These are phyloP conservation scores for Mustela erminea DNA, from an alignment of 2,797 vertebrate genomes.

Conservation along the genomic window DNA sequence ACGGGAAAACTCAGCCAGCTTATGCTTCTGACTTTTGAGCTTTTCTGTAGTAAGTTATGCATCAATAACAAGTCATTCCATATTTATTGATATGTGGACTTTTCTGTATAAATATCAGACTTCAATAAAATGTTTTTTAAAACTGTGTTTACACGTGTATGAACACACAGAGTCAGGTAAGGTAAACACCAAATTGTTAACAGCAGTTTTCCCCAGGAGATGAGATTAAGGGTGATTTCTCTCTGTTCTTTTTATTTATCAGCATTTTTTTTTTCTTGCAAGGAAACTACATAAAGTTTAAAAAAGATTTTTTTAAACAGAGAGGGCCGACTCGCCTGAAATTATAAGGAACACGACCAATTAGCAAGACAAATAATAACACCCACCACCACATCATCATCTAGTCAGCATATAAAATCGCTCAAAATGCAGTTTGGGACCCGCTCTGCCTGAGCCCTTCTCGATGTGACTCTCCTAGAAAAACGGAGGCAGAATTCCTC, in stretches of 20 bases:
- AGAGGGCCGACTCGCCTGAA: not conserved
- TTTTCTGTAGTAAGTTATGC: not conserved
- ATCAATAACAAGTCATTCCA: not conserved
- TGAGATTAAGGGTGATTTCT: not conserved
- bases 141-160: not conserved
- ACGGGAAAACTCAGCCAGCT: not conserved
- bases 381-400: not conserved
- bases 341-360: slow-evolving; percentile 12
- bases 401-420: not conserved
- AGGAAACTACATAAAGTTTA: not conserved
- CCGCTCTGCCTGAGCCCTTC: not conserved
- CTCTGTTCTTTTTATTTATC: not conserved
- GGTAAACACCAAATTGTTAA: not conserved
- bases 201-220: slow-evolving; percentile 11
- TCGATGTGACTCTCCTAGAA: slow-evolving; percentile 56
- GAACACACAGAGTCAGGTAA: not conserved
- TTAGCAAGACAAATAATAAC: not conserved
- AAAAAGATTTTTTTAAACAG: not conserved
- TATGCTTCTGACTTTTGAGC: rapidly evolving
- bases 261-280: not conserved
- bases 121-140: not conserved
- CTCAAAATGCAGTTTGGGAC: not conserved
- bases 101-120: slow-evolving; percentile 25
- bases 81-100: not conserved
- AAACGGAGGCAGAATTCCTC: slow-evolving; percentile 66